phyloP scores from a whole-genome alignment of 2,888 invertebrate genomes.

The Pecten maximus region DNA sequence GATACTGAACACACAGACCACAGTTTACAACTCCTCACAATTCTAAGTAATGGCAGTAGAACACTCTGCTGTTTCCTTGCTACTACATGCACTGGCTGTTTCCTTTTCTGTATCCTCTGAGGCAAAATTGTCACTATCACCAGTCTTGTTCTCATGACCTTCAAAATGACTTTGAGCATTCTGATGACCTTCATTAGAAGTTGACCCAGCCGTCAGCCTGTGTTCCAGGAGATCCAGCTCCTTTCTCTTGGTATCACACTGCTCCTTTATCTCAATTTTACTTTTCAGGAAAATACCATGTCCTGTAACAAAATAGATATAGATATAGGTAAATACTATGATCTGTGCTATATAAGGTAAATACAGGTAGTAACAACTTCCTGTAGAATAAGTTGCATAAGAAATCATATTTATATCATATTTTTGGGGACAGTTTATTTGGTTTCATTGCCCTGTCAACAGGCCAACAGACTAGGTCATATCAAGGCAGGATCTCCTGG shows the following conservation, averaged over 20 bases:
- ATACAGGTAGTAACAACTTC: background rate
- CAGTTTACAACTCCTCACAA: background rate
- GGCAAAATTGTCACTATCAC: background rate
- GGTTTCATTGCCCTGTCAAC: no score
- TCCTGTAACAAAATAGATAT: slow-evolving; percentile 40
- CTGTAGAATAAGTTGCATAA: no score
- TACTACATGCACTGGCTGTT: background rate
- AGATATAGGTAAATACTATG: background rate
- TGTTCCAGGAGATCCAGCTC: slow-evolving; percentile 40
- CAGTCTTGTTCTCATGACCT: background rate
- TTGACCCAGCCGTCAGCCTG: background rate
- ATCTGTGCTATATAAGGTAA: background rate
- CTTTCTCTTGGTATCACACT: slow-evolving; percentile 44
- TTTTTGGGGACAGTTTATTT: no score
- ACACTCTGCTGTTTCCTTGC: background rate
- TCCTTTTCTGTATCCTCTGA: background rate
- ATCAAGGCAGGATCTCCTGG: no score
- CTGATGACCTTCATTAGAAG: background rate
- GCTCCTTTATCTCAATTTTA: slow-evolving; percentile 44
- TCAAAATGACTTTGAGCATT: background rate
- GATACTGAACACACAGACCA: background rate
- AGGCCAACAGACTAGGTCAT: no score
- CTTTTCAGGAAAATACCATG: slow-evolving; percentile 55
- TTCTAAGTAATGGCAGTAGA: background rate
- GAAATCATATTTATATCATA: no score